A percentile compares a stretch with the other conserved stretches of the same genome.
These are phyloP conservation scores for Incurvaria masculella DNA, from an alignment of 2,888 invertebrate species.

Conservation along the genomic window DNA sequence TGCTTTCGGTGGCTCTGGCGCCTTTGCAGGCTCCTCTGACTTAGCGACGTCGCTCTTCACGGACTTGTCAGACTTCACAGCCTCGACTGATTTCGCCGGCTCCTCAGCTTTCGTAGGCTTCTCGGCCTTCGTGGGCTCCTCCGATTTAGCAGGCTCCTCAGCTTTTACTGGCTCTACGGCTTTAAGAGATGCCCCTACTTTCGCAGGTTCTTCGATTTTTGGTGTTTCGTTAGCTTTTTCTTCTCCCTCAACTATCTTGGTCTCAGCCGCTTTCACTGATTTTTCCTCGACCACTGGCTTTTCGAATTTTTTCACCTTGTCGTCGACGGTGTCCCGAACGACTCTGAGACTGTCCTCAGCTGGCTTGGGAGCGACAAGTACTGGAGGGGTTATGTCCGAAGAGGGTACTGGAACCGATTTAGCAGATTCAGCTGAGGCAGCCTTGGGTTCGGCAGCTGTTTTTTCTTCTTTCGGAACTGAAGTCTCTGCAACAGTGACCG, in stretches of 20 bases:
- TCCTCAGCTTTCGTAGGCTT: slow-evolving; percentile 10
- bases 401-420: slow-evolving; percentile 7
- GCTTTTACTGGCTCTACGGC: slow-evolving; percentile 12
- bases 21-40: neutral
- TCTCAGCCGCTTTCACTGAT: slow-evolving; percentile 14
- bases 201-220: slow-evolving; percentile 13
- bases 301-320: slow-evolving; percentile 21
- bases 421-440: neutral
- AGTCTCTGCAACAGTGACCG: slow-evolving; percentile 16
- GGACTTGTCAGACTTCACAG: slow-evolving; percentile 3
- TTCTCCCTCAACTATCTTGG: slow-evolving; percentile 11
- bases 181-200: slow-evolving; percentile 15
- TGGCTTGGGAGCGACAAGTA: slow-evolving; percentile 17
- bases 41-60: neutral
- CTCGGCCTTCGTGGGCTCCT: slow-evolving; percentile 14
- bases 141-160: slow-evolving; percentile 13
- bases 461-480: slow-evolving; percentile 16
- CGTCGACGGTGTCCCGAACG: slow-evolving; percentile 38
- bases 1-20: slow-evolving; percentile 8
- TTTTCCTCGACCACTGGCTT: slow-evolving; percentile 4
- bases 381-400: slow-evolving; percentile 16
- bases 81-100: slow-evolving; percentile 13
- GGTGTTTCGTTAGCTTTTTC: slow-evolving; percentile 13
- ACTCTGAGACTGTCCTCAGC: slow-evolving; percentile 31
- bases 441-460: neutral